These are phyloP conservation scores for Rutpela maculata DNA, from an alignment of 2,888 invertebrate species.

Conservation along the genomic window DNA sequence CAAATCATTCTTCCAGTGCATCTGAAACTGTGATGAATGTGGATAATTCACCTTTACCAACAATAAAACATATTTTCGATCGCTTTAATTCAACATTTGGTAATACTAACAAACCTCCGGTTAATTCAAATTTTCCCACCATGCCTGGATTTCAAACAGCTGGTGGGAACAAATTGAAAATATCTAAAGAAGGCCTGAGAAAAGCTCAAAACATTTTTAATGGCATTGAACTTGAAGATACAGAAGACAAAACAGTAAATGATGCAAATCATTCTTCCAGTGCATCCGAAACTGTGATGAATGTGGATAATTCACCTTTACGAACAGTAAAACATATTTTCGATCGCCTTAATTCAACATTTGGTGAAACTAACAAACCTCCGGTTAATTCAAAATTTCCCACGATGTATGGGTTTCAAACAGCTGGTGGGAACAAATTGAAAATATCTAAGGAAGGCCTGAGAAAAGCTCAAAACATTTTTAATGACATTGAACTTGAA, in stretches of 20 bases:
- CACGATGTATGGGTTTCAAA: not conserved
- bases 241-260: not conserved
- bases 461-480: too few species aligned
- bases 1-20: too few species aligned
- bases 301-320: slow-evolving; percentile 70
- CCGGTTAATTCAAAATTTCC: not conserved
- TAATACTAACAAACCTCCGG: not conserved
- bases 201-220: too few species aligned
- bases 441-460: too few species aligned
- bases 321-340: slow-evolving; percentile 64
- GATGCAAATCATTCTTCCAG: too few species aligned
- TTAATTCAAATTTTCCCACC: not conserved
- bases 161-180: too few species aligned
- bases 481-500: too few species aligned
- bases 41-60: slow-evolving; percentile 69
- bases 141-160: not conserved
- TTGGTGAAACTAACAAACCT: not conserved
- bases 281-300: too few species aligned
- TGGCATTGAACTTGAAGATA: too few species aligned
- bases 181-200: too few species aligned
- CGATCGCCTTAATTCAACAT: not conserved
- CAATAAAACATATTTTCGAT: slow-evolving; percentile 61
- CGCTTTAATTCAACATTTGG: not conserved
- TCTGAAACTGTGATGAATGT: slow-evolving; percentile 50
- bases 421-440: not conserved